Evolutionary conservation across 2,797 vertebrate species (phyloP).

Genomic region (Pantherophis vulpinus): DNA sequence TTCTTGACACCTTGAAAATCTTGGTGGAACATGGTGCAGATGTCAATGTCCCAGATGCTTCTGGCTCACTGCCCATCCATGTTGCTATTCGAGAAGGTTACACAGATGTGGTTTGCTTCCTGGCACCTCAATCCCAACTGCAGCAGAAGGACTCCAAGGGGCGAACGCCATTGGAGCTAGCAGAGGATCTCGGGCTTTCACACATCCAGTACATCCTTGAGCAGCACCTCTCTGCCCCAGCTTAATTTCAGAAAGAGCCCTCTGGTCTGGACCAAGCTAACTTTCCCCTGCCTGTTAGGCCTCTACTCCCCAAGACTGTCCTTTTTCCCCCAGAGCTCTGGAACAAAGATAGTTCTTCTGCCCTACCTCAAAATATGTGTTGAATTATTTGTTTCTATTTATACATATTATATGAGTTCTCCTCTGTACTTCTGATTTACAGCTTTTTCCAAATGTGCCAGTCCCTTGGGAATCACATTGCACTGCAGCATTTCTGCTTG

Average conservation of each 20-base stretch:
- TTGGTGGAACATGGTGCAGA: conserved; percentile 83
- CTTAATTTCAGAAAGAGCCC: not conserved
- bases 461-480: not conserved
- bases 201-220: conserved; percentile 59
- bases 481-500: not conserved
- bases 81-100: conserved; percentile 81
- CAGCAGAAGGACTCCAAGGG: conserved; percentile 76
- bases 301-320: not conserved
- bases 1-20: conserved; percentile 82
- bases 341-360: conserved; percentile 21
- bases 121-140: conserved; percentile 79
- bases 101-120: conserved; percentile 76
- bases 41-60: conserved; percentile 75
- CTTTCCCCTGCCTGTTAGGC: not conserved
- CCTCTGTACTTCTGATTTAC: not conserved
- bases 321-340: not conserved
- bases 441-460: not conserved
- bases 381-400: conserved; percentile 27
- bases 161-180: conserved; percentile 79
- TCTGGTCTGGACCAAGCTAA: not conserved
- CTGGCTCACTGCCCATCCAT: conserved; percentile 83
- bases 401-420: conserved; percentile 18
- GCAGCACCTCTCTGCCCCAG: conserved; percentile 24
- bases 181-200: conserved; percentile 65
- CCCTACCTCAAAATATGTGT: conserved; percentile 34